These are phyloP conservation scores for Pandemis cinnamomeana DNA, from an alignment of 2,888 invertebrate species.

Conservation along the genomic window DNA sequence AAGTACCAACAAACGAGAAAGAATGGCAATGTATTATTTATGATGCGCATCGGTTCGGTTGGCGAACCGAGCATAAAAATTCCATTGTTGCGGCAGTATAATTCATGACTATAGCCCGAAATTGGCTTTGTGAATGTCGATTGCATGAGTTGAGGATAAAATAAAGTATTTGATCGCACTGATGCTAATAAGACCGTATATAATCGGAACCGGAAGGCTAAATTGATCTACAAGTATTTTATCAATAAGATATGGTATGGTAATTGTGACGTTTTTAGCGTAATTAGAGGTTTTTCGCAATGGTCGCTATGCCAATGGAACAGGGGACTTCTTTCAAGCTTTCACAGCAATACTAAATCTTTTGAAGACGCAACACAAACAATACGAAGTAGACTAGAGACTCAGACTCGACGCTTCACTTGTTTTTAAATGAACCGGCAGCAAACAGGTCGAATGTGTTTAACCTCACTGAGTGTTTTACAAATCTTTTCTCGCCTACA, in stretches of 20 bases:
- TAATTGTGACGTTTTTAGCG: not conserved
- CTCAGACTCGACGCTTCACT: not conserved
- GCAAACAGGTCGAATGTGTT: constrained; percentile 16
- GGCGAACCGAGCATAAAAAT: constrained; percentile 23
- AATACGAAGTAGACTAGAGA: not conserved
- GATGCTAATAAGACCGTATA: not conserved
- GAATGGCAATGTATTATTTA: constrained; percentile 42
- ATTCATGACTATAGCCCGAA: constrained; percentile 13
- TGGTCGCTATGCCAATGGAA: not conserved
- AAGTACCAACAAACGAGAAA: constrained; percentile 30
- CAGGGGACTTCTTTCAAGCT: not conserved
- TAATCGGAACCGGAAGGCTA: not conserved
- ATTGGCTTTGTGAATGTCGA: constrained; percentile 16
- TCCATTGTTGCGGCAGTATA: constrained; percentile 27
- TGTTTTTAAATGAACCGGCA: not conserved
- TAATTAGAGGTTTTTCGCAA: not conserved
- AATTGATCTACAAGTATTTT: not conserved
- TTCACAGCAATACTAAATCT: not conserved
- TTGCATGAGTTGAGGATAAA: not conserved
- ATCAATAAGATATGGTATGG: not conserved
- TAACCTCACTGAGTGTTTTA: constrained; percentile 7
- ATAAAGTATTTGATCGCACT: not conserved
- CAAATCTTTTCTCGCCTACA: constrained; percentile 12
- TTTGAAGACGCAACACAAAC: not conserved
- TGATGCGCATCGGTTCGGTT: constrained; percentile 16